These are phyloP conservation scores for Suricata suricatta DNA, from an alignment of 2,113 vertebrate genomes.

Conservation along the genomic window DNA sequence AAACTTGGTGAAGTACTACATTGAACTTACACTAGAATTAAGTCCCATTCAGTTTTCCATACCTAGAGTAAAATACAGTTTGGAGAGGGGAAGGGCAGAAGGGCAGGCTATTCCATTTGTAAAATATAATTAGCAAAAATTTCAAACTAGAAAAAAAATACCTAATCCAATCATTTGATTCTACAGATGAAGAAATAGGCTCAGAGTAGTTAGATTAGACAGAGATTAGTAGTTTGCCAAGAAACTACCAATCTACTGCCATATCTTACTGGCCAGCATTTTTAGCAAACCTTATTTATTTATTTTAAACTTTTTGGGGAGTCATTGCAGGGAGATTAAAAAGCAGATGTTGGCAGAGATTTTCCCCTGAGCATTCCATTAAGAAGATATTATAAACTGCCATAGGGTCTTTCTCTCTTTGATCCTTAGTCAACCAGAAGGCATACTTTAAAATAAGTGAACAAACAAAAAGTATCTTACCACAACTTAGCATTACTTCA, in stretches of 20 bases:
- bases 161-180: constrained; percentile 19
- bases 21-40: not conserved
- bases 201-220: too few species aligned
- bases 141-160: constrained; percentile 32
- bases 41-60: constrained; percentile 17
- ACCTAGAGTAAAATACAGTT: constrained; percentile 5
- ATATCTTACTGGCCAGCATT: not conserved
- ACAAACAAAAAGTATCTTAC: not conserved
- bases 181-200: constrained; percentile 24
- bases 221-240: constrained; percentile 3
- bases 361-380: not conserved
- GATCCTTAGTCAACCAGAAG: constrained; percentile 6
- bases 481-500: not conserved
- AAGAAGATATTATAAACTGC: constrained; percentile 1
- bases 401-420: constrained; percentile 34
- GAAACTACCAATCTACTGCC: constrained; percentile 6
- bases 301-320: constrained; percentile 1
- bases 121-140: not conserved
- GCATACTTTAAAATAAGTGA: constrained; percentile 46
- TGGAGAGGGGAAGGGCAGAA: not conserved
- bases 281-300: constrained; percentile 36
- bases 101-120: not conserved
- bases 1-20: constrained; percentile 5
- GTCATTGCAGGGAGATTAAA: constrained; percentile 38
- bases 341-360: constrained; percentile 34